Evolutionary conservation across 2,113 vertebrate species (phyloP).

Genomic region (Leptodactylus fuscus): DNA sequence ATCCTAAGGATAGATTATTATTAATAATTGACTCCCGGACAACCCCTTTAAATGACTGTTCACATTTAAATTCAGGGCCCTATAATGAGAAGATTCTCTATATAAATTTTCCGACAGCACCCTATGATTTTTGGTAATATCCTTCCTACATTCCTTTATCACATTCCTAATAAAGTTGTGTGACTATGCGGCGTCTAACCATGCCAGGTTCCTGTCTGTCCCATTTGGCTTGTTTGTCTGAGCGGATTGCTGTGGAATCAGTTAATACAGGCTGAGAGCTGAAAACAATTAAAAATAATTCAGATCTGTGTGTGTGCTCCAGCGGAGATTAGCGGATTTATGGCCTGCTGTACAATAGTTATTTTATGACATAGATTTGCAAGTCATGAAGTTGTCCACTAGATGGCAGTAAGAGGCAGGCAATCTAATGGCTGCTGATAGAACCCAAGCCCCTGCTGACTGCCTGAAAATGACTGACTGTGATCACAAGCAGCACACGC

Average conservation of each 20-base stretch:
- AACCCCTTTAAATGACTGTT: no score
- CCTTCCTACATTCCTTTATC: background rate
- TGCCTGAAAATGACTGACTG: no score
- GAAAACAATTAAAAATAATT: conserved; percentile 13
- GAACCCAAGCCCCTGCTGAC: no score
- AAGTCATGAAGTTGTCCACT: background rate
- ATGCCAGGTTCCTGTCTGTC: background rate
- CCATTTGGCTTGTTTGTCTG: background rate
- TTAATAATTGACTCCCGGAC: no score
- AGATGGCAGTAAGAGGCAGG: conserved; percentile 4
- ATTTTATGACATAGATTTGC: conserved; percentile 34
- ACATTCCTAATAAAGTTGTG: background rate
- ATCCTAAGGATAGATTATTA: no score
- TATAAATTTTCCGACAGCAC: no score
- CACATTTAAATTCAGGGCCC: no score
- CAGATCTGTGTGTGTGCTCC: background rate
- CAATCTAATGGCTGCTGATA: background rate
- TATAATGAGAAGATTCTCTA: no score
- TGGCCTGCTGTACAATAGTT: background rate
- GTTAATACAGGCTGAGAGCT: conserved; percentile 29
- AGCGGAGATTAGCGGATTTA: conserved; percentile 44
- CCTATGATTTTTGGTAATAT: no score
- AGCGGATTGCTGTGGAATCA: conserved; percentile 23
- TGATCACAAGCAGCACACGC: no score
- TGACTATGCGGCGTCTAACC: background rate